Base-by-base conservation (phyloP, 1,140 invertebrate genomes). In the Elymnias hypermnestra region DNA sequence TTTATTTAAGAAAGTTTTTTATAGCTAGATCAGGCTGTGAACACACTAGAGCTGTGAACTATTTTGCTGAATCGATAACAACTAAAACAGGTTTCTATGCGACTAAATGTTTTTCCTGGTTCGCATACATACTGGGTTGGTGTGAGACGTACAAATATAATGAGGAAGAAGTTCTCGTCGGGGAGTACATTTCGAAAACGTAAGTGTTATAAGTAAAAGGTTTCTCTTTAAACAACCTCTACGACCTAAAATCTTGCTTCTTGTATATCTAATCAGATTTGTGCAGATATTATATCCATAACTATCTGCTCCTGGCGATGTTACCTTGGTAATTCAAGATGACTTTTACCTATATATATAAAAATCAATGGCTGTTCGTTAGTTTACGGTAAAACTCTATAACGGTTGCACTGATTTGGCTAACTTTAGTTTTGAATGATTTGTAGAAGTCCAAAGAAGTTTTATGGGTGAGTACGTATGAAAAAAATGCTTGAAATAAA, bases 11-110 rank as follows among this genome's bases (percentile, higher is more conserved):
- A 15, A 33, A 7, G 4, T 43, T 42, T 28, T 39, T 55, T 53
- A 25, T 41, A 87, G 83, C 69, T 10, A 59, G 59, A 45, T 79
- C 79, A 0, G 62, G 84, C 0, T 95, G 93, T 57, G 89, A 90
- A 54, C 93, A 94, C 58, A 88, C 89, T 17, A 77, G 92, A 47
- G 90, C 93, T 0, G 89, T 91, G 0, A 54, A 77, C 3, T 93
- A 93, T 48, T 96, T 90, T 55, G 91, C 91, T 0, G 94, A 95
- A 66, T 94, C 94, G 0, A 92, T 95, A 15, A 90, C 87, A 31
- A 86, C 88, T 0, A 53, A 87, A 5, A 28, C 82, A 0, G 94
- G 94, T 0, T 95, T 96, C 64, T 93, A 90, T 81, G 92, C 89
- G 0, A 92, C 88, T 65, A 88, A 88, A 0, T 95, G 94, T 62